phyloP scores from a whole-genome alignment of 2,797 vertebrate species.

The Pelobates cultripes region DNA sequence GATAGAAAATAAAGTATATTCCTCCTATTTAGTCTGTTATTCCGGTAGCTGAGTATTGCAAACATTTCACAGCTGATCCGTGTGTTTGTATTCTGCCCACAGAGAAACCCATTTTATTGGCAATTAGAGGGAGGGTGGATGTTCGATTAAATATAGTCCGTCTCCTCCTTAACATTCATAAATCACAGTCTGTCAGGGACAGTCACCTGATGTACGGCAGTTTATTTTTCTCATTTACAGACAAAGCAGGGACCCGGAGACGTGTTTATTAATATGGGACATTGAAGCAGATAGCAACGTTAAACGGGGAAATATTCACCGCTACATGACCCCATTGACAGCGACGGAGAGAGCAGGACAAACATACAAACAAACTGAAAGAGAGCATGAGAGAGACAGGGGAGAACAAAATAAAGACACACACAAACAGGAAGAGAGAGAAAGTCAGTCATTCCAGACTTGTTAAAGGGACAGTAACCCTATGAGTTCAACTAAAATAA shows the following conservation, averaged over 20 bases:
- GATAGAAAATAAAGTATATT: too few species aligned
- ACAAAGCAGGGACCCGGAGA: too few species aligned
- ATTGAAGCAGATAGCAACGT: too few species aligned
- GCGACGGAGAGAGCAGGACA: background rate
- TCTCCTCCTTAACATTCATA: background rate
- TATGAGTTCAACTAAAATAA: too few species aligned
- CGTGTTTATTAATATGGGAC: too few species aligned
- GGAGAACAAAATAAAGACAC: background rate
- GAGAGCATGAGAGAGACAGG: background rate
- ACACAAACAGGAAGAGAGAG: background rate
- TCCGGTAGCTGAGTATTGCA: too few species aligned
- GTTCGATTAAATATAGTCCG: conserved; percentile 49
- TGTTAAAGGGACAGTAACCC: too few species aligned
- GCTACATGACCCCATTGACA: background rate
- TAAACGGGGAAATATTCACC: too few species aligned
- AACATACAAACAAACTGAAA: background rate
- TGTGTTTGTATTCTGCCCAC: background rate
- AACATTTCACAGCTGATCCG: too few species aligned
- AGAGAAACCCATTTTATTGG: conserved; percentile 55
- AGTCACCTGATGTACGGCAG: background rate
- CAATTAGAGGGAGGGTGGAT: conserved; percentile 66
- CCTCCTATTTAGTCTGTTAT: too few species aligned
- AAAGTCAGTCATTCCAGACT: background rate
- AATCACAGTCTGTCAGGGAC: conserved; percentile 5
- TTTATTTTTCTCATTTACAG: too few species aligned